These are phyloP conservation scores for Drosophila mulleri DNA, from an alignment of 2,888 invertebrate species.

Conservation along the genomic window DNA sequence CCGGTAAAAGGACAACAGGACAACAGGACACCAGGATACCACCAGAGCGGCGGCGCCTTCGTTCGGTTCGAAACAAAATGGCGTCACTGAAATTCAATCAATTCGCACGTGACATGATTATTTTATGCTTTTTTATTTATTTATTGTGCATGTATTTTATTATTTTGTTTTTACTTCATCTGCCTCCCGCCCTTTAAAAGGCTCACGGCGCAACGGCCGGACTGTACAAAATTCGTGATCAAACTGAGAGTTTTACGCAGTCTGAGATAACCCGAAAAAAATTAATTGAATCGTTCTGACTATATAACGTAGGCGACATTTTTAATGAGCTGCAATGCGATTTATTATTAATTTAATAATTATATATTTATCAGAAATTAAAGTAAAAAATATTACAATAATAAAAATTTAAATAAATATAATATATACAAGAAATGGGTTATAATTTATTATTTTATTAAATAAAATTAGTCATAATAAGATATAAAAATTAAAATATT, in stretches of 20 bases:
- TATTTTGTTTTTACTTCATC: slow-evolving; percentile 32
- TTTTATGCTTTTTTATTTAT: slow-evolving; percentile 73
- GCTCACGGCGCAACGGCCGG: slow-evolving; percentile 15
- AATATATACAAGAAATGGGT: too few species aligned
- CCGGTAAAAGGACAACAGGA: slow-evolving; percentile 23
- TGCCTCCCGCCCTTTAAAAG: slow-evolving; percentile 27
- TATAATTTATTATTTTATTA: too few species aligned
- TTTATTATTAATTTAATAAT: too few species aligned
- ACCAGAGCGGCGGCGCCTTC: not conserved
- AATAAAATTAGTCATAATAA: too few species aligned
- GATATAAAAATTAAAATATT: too few species aligned
- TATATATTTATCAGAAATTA: too few species aligned
- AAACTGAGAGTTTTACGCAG: slow-evolving; percentile 14
- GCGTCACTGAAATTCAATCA: slow-evolving; percentile 78
- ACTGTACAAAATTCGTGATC: slow-evolving; percentile 22
- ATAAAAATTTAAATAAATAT: too few species aligned
- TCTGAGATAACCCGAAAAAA: slow-evolving; percentile 4
- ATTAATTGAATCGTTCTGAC: not conserved
- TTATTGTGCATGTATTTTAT: slow-evolving; percentile 69
- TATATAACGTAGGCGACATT: slow-evolving; percentile 1
- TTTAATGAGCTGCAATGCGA: slow-evolving; percentile 17
- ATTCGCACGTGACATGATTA: slow-evolving; percentile 83
- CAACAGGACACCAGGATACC: not conserved
- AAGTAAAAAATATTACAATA: too few species aligned
- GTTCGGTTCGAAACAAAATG: slow-evolving; percentile 59